phyloP scores from a whole-genome alignment of 2,888 invertebrate genomes.

The Branchellion lobata region DNA sequence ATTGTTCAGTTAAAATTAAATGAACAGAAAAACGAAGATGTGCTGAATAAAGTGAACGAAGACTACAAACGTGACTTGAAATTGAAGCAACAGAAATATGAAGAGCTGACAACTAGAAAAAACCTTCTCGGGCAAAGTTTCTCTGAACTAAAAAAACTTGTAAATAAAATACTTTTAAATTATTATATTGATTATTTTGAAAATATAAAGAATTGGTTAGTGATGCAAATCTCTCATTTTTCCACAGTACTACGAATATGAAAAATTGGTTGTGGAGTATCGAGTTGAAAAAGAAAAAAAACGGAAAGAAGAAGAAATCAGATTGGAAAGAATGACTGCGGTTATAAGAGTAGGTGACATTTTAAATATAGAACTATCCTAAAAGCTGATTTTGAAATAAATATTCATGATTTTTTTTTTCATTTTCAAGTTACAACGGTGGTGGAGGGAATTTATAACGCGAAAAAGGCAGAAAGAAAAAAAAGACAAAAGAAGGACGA shows the following conservation, averaged over 20 bases:
- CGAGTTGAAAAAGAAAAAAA: slow-evolving; percentile 62
- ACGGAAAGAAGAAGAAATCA: slow-evolving; percentile 57
- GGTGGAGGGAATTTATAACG: neutral
- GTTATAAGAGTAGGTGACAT: neutral
- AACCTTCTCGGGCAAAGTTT: neutral
- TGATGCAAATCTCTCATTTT: neutral
- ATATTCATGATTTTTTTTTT: neutral
- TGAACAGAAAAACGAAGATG: neutral
- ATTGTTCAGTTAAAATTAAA: too few relatives aligned
- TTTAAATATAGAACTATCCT: neutral
- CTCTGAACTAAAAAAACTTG: neutral
- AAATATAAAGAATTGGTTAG: too few relatives aligned
- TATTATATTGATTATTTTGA: neutral
- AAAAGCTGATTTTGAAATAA: too few relatives aligned
- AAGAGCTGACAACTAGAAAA: neutral
- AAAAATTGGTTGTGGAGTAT: slow-evolving; percentile 62
- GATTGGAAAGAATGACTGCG: neutral
- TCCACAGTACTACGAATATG: slow-evolving; percentile 62
- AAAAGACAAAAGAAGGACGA: neutral
- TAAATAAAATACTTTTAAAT: neutral
- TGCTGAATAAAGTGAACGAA: neutral
- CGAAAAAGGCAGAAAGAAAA: slow-evolving; percentile 2
- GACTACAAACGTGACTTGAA: neutral
- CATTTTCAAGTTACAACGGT: neutral
- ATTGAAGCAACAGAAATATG: neutral